Conservation (phyloP, 2,797 vertebrate genomes). For the Fringilla coelebs region DNA sequence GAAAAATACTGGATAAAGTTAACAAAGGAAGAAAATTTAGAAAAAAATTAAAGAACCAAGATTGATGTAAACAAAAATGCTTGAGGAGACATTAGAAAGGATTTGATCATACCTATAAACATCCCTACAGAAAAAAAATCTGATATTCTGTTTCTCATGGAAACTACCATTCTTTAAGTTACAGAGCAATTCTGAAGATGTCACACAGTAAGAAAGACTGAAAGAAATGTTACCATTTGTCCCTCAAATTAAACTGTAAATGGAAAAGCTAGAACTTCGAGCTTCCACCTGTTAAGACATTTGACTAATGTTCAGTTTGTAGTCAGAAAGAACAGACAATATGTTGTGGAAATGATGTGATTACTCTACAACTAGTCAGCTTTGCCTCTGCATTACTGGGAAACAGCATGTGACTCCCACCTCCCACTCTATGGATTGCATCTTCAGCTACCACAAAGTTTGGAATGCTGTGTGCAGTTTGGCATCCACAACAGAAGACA, state of each 20-base stretch:
- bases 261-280: neutral
- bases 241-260: neutral
- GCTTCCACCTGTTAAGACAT: neutral
- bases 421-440: neutral
- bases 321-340: neutral
- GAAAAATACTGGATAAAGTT: neutral
- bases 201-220: neutral
- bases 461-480: neutral
- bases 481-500: neutral
- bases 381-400: neutral
- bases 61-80: neutral
- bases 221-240: neutral
- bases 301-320: neutral
- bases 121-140: neutral
- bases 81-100: neutral
- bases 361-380: neutral
- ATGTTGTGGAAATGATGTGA: neutral
- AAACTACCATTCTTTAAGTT: neutral
- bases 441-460: neutral
- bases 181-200: neutral
- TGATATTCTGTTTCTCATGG: neutral
- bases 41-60: neutral
- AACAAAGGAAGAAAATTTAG: neutral
- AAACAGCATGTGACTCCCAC: neutral
- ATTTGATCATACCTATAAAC: neutral